Percentiles rank a stretch among this genome's conserved stretches.
These are phyloP conservation scores for Aramus guarauna DNA, from an alignment of 2,113 vertebrate genomes.

Conservation along the genomic window DNA sequence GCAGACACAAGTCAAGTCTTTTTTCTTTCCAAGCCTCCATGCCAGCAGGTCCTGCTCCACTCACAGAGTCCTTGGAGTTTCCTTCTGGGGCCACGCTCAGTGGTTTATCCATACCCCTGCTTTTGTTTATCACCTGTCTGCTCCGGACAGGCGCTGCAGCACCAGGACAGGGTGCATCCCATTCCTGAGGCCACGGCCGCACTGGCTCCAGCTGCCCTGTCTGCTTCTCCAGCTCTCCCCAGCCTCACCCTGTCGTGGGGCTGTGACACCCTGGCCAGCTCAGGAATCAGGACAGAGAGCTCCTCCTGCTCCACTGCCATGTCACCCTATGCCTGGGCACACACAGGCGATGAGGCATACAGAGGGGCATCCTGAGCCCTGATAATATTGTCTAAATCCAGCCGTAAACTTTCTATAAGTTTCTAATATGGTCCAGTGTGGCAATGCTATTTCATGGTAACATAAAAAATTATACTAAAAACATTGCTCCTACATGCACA, in stretches of 20 bases:
- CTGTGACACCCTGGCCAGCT: accelerated
- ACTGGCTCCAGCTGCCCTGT: background rate
- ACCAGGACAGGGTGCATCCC: background rate
- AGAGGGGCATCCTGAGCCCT: accelerated
- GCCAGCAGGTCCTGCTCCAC: background rate
- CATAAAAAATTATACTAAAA: background rate
- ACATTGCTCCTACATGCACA: background rate
- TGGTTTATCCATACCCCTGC: background rate
- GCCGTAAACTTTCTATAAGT: background rate
- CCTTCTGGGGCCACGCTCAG: accelerated
- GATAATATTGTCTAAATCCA: background rate
- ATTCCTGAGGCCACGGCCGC: accelerated
- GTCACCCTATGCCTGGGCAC: background rate
- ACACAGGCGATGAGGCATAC: accelerated
- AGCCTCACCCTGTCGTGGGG: background rate
- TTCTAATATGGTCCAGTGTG: background rate
- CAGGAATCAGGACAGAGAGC: background rate
- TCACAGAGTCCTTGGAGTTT: background rate
- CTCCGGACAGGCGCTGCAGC: background rate
- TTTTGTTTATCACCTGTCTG: background rate
- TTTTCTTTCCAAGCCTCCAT: background rate
- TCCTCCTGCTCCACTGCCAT: background rate
- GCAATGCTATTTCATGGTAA: background rate
- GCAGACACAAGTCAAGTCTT: background rate
- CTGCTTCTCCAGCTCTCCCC: background rate